These are phyloP conservation scores for Pygmarrhopalites habei DNA, from an alignment of 1,140 invertebrate species.

Conservation along the genomic window DNA sequence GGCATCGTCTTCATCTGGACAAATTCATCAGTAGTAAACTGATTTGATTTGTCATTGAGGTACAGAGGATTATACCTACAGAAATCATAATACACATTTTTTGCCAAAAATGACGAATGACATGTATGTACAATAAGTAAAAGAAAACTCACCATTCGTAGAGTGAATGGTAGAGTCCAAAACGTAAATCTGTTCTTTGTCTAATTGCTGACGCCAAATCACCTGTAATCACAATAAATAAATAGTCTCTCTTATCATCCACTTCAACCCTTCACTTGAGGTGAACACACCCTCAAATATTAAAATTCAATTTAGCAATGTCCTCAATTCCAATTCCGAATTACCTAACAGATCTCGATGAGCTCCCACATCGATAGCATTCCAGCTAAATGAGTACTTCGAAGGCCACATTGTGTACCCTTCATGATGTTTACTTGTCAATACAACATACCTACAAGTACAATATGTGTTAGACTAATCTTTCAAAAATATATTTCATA, in stretches of 20 bases:
- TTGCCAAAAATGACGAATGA: too few relatives aligned
- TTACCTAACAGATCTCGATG: constrained; percentile 68
- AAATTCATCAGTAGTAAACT: constrained; percentile 45
- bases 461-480: background rate
- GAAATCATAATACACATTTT: too few relatives aligned
- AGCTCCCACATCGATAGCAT: constrained; percentile 76
- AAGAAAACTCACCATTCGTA: too few relatives aligned
- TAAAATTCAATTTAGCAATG: too few relatives aligned
- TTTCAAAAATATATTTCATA: background rate
- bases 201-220: constrained; percentile 45
- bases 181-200: constrained; percentile 44
- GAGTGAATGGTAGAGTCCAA: constrained; percentile 50
- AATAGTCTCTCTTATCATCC: too few relatives aligned
- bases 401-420: constrained; percentile 90
- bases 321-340: too few relatives aligned
- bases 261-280: too few relatives aligned
- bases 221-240: constrained; percentile 44
- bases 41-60: constrained; percentile 32
- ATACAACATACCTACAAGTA: constrained; percentile 58
- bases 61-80: constrained; percentile 45
- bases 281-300: too few relatives aligned
- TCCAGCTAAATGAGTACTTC: too few relatives aligned
- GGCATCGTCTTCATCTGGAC: constrained; percentile 41
- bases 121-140: too few relatives aligned
- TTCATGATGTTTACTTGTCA: too few relatives aligned